Conservation (phyloP, 2,113 vertebrate species). For the Calyptommatus sinebrachiatus region DNA sequence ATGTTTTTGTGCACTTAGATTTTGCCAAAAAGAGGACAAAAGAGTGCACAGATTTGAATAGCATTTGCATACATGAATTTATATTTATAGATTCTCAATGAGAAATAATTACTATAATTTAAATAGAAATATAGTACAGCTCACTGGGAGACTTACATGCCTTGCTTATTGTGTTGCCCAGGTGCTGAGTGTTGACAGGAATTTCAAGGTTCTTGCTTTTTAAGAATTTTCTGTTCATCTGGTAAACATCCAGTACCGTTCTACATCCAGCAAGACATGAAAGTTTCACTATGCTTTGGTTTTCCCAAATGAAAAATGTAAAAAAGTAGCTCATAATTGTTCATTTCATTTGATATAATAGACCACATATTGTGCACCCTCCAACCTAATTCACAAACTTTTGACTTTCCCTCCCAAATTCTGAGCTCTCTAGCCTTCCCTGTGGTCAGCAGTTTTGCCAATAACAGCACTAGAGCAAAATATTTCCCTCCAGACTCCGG, state of each 20-base stretch:
- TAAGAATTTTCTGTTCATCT: neutral
- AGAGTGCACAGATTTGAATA: neutral
- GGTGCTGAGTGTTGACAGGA: neutral
- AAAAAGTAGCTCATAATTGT: neutral
- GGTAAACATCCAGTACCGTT: neutral
- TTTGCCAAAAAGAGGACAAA: neutral
- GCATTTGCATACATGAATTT: neutral
- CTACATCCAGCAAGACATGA: neutral
- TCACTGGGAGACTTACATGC: neutral
- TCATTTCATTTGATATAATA: neutral
- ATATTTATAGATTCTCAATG: neutral
- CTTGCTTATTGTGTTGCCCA: neutral
- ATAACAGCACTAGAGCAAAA: neutral
- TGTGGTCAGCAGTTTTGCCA: constrained; percentile 1
- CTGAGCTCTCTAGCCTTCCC: neutral
- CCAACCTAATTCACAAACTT: neutral
- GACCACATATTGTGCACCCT: neutral
- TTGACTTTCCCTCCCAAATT: neutral
- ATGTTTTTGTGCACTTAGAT: neutral
- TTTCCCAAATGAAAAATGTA: neutral
- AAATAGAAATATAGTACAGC: neutral
- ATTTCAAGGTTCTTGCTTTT: neutral
- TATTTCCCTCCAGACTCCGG: neutral
- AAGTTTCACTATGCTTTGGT: neutral
- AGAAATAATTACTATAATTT: neutral